These are phyloP conservation scores for Apantesis nais DNA, from an alignment of 2,888 invertebrate genomes.

Conservation along the genomic window DNA sequence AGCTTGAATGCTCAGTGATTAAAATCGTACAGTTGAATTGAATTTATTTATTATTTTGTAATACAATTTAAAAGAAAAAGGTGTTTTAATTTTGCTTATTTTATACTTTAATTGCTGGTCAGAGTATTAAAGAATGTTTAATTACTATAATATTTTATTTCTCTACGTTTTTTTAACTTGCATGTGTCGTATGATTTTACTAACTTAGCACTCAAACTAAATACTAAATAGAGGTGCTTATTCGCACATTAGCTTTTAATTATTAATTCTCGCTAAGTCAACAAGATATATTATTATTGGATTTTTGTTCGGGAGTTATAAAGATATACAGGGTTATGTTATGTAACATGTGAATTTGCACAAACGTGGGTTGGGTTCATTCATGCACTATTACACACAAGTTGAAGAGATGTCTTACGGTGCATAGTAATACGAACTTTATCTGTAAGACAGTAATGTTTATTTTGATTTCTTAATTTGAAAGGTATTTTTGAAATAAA, in stretches of 20 bases:
- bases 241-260: conserved; percentile 52
- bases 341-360: conserved; percentile 38
- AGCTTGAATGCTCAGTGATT: conserved; percentile 37
- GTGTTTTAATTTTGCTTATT: conserved; percentile 5
- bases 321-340: conserved; percentile 61
- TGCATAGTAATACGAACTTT: neutral
- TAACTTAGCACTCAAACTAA: conserved; percentile 23
- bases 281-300: conserved; percentile 35
- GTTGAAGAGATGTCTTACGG: neutral
- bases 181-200: conserved; percentile 27
- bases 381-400: conserved; percentile 9
- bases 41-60: conserved; percentile 1
- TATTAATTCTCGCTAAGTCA: conserved; percentile 52
- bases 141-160: conserved; percentile 19
- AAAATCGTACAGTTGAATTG: conserved; percentile 28
- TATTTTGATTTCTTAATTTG: neutral
- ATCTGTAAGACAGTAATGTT: neutral
- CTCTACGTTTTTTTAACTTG: neutral
- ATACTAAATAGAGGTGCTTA: conserved; percentile 59
- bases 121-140: conserved; percentile 17
- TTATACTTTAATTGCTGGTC: conserved; percentile 9
- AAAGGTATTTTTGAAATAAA: neutral
- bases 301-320: conserved; percentile 37
- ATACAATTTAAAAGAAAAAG: neutral
- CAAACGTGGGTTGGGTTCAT: conserved; percentile 25